Conservation (phyloP, 2,888 invertebrate genomes). For the Drosophila recens region DNA sequence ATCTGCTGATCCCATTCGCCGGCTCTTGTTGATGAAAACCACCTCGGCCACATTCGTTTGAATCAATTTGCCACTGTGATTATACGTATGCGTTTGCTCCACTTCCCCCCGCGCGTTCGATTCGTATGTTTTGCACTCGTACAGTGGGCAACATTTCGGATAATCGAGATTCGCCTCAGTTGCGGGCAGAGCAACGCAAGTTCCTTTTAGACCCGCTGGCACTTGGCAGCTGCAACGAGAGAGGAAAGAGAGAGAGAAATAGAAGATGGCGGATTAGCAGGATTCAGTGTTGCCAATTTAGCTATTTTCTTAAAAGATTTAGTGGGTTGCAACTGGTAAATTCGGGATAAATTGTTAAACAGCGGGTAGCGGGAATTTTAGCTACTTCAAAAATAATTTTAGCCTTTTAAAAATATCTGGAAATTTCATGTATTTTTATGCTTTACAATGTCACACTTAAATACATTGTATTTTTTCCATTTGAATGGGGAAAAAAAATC, state of each 20-base stretch:
- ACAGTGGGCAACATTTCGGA: slow-evolving; percentile 83
- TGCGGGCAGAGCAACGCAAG: slow-evolving; percentile 70
- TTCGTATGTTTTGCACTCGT: slow-evolving; percentile 76
- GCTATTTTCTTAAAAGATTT: too few species aligned
- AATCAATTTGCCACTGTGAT: slow-evolving; percentile 81
- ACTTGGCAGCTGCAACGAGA: slow-evolving; percentile 75
- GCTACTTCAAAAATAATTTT: too few species aligned
- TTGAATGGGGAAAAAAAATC: too few species aligned
- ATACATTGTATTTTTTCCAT: too few species aligned
- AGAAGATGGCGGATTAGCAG: neutral
- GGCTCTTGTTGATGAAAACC: slow-evolving; percentile 51
- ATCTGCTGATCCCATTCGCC: slow-evolving; percentile 1
- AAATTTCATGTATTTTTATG: too few species aligned
- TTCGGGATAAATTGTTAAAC: too few species aligned
- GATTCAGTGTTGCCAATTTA: too few species aligned
- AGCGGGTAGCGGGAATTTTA: too few species aligned
- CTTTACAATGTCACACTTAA: too few species aligned
- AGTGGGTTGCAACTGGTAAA: too few species aligned
- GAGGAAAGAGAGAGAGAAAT: neutral
- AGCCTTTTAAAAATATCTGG: too few species aligned
- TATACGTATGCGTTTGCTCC: slow-evolving; percentile 77
- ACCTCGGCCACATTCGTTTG: slow-evolving; percentile 72
- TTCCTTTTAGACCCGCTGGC: slow-evolving; percentile 71
- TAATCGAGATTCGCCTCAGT: slow-evolving; percentile 75
- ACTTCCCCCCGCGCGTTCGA: slow-evolving; percentile 65